These are phyloP conservation scores for Eubasilissa splendida DNA, from an alignment of 2,888 invertebrate species.

Conservation along the genomic window DNA sequence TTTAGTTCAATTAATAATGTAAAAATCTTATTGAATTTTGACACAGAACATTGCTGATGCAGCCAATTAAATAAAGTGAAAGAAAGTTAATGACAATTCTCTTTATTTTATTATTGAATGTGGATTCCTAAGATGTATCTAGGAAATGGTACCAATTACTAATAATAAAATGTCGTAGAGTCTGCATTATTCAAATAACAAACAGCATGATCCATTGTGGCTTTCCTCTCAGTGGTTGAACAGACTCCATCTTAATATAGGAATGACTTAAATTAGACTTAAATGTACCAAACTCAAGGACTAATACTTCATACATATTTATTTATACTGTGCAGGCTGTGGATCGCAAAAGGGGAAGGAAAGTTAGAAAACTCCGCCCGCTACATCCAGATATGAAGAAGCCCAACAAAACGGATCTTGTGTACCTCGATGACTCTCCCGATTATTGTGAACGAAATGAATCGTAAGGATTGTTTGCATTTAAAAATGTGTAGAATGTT, in stretches of 20 bases:
- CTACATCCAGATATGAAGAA: constrained; percentile 85
- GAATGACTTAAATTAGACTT: no score
- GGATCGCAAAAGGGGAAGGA: constrained; percentile 76
- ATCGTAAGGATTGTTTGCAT: constrained; percentile 65
- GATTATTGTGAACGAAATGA: constrained; percentile 92
- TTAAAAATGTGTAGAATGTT: no score
- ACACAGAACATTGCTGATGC: no score
- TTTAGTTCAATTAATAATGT: no score
- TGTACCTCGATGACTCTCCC: constrained; percentile 91
- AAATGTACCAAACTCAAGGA: background rate
- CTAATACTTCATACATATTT: background rate
- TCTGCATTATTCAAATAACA: background rate
- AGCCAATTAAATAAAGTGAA: no score
- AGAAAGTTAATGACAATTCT: no score
- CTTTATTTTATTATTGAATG: no score
- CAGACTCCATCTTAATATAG: background rate
- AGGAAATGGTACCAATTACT: constrained; percentile 21
- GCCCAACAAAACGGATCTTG: constrained; percentile 91
- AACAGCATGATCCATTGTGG: background rate
- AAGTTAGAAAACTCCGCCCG: constrained; percentile 81
- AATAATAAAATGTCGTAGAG: background rate
- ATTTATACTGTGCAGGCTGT: constrained; percentile 68
- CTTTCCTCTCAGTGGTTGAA: no score
- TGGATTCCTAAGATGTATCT: no score
- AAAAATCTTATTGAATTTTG: no score